phyloP scores from a whole-genome alignment of 2,797 vertebrate genomes.

The Dendrocincla fuliginosa region DNA sequence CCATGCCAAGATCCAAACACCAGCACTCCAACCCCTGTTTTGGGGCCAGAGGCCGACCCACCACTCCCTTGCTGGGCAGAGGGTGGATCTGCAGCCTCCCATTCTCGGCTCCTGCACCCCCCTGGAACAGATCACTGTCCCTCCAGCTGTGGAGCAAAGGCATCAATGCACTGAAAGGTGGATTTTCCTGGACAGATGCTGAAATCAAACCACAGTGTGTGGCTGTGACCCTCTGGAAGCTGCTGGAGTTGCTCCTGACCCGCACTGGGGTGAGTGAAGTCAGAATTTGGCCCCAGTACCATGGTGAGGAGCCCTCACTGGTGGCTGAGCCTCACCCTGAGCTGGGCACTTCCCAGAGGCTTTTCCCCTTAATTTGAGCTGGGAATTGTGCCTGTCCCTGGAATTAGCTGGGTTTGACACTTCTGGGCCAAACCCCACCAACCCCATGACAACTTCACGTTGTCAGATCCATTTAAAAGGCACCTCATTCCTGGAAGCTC shows the following conservation, averaged over 20 bases:
- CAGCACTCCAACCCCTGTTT: rapidly evolving
- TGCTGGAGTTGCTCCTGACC: not conserved
- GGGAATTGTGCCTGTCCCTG: not conserved
- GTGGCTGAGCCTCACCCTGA: not conserved
- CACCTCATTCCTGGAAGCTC: not conserved
- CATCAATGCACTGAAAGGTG: not conserved
- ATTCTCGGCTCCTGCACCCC: not conserved
- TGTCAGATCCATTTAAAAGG: not conserved
- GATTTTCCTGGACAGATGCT: not conserved
- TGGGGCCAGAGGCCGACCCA: not conserved
- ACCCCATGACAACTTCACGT: rapidly evolving
- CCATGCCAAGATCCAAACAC: not conserved
- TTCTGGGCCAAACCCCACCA: not conserved
- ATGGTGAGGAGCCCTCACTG: rapidly evolving
- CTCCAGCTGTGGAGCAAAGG: not conserved
- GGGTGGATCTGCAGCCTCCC: not conserved
- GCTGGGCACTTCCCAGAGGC: not conserved
- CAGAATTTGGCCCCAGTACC: not conserved
- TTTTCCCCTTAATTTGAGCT: not conserved
- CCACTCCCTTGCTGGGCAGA: not conserved
- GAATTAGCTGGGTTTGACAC: not conserved
- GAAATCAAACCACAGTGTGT: rapidly evolving
- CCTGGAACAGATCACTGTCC: not conserved
- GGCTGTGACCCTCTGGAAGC: not conserved
- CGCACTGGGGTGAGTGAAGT: rapidly evolving